These are phyloP conservation scores for Pipistrellus nathusii DNA, from an alignment of 2,797 vertebrate species.

Conservation along the genomic window DNA sequence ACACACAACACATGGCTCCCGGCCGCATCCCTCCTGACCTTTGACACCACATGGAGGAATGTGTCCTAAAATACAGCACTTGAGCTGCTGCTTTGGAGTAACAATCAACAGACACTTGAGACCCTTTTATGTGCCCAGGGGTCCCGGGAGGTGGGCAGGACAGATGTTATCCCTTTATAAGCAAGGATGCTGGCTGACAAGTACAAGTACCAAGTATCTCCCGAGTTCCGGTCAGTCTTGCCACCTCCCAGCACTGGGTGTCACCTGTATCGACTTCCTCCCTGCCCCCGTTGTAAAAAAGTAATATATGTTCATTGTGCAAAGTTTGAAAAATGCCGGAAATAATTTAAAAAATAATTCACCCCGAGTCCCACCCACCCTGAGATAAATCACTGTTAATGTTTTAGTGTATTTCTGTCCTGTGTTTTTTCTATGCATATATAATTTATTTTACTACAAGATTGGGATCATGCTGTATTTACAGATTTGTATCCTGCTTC, in stretches of 20 bases:
- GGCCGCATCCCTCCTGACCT: background rate
- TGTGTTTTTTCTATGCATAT: conserved; percentile 80
- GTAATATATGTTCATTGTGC: conserved; percentile 21
- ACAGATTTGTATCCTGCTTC: conserved; percentile 92
- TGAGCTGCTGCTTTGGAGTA: background rate
- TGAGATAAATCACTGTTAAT: conserved; percentile 67
- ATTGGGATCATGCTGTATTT: conserved; percentile 90
- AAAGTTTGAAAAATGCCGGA: conserved; percentile 40
- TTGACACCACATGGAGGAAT: background rate
- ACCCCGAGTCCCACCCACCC: conserved; percentile 12
- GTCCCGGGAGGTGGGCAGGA: background rate
- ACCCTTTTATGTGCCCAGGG: background rate
- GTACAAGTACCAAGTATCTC: background rate
- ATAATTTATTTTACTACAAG: conserved; percentile 86
- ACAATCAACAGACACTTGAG: background rate
- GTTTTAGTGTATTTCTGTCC: conserved; percentile 79
- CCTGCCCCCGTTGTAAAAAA: background rate
- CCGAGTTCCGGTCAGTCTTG: background rate
- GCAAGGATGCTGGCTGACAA: background rate
- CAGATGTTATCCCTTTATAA: background rate
- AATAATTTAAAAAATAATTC: conserved; percentile 5
- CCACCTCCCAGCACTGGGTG: background rate
- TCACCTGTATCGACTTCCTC: background rate
- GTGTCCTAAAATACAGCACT: background rate
- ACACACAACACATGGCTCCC: background rate